Base-by-base conservation (phyloP, 92 coral and sea anemone species). In the Porites lobata region DNA sequence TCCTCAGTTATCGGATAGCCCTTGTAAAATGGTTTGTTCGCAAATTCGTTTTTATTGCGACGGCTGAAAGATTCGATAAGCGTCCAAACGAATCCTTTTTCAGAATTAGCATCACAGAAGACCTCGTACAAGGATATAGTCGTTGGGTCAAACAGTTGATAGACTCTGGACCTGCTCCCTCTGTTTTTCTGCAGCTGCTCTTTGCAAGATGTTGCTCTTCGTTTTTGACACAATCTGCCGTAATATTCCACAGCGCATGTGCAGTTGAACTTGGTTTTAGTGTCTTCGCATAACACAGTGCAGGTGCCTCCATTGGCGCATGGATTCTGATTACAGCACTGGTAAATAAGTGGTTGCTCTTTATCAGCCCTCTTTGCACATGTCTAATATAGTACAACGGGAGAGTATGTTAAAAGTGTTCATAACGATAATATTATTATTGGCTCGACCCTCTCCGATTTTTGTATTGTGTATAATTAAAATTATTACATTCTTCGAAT, bases 281-380 rank as follows among this genome's bases (percentile, higher is more conserved):
- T 80, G 90, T 90, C 38, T n/a, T 86, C 61, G 12, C 90, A 90
- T 50, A 86, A 7, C 65, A 81, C 93, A 4, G 85, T 80, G 68
- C 93, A 90, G 9, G 90, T 80, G 50, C 90, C 93, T n/a, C 90
- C 93, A 58, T 90, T 61, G 26, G 64, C 77, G 66, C 93, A 90
- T 22, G 68, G 83, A 32, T 22, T 65, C 21, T 64, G 51, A 26
- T 57, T 65, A 38, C 93, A 90, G 51, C 93, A 90, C 24, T 83
- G 85, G 78, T 90, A 85, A 56, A 51, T 56, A 69, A 87, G 86
- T 19, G 80, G 81, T 20, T 38, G 32, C 17, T 58, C 18, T 38
- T 68, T n/a, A 18, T 63, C 50, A 65, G 76, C 51, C 21, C 26
- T 68, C 14, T 24, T 32, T 5, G 21, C 17, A 50, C 43, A 13